Conservation (phyloP, 2,888 invertebrate genomes). For the Standfussiana lucernea region DNA sequence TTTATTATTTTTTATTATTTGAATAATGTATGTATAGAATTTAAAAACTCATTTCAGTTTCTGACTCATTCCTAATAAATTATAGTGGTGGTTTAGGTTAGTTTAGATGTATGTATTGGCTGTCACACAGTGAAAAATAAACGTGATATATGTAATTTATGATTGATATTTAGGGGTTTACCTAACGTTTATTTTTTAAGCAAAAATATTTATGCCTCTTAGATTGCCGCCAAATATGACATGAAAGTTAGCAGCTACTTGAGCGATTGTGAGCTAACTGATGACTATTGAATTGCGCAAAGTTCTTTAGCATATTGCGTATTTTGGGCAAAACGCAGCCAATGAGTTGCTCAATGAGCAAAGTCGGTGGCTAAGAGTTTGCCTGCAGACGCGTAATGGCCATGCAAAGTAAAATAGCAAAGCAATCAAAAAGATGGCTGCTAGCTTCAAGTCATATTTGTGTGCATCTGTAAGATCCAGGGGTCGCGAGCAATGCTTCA, state of each 20-base stretch:
- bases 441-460: constrained; percentile 1
- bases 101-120: constrained; percentile 10
- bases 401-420: neutral
- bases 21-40: neutral
- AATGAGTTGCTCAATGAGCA: constrained; percentile 9
- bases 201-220: neutral
- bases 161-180: constrained; percentile 5
- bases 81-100: constrained; percentile 22
- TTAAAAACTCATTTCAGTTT: constrained; percentile 19
- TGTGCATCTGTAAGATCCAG: too few relatives aligned
- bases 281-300: neutral
- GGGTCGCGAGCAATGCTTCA: neutral
- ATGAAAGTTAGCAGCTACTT: neutral
- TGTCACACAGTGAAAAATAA: constrained; percentile 48
- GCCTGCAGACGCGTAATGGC: neutral
- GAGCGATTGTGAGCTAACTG: neutral
- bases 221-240: neutral
- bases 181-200: neutral
- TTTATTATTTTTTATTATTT: neutral
- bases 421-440: neutral
- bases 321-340: neutral
- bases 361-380: constrained; percentile 22
- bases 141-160: constrained; percentile 42
- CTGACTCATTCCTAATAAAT: constrained; percentile 39
- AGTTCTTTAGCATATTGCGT: neutral